Percentiles rank a stretch among this genome's conserved stretches.
These are phyloP conservation scores for Nyctibius bracteatus DNA, from an alignment of 2,113 vertebrate genomes.

Conservation along the genomic window DNA sequence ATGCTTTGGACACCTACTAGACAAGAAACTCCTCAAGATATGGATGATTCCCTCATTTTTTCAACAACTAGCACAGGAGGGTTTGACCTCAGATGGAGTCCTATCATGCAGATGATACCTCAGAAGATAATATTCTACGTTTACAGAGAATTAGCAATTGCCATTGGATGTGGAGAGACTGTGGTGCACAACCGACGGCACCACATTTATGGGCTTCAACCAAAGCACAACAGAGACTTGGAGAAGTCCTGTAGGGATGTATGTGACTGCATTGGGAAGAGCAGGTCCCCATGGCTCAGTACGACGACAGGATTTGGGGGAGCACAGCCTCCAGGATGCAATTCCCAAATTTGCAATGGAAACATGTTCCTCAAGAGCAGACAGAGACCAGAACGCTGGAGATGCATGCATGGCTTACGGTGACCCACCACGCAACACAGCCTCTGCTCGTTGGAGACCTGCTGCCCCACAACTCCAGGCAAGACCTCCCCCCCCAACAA, in stretches of 20 bases:
- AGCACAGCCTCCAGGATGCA: background rate
- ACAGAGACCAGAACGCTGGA: background rate
- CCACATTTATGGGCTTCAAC: background rate
- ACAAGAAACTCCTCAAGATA: background rate
- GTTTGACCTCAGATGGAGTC: background rate
- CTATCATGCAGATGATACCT: fast-evolving
- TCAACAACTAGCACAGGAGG: background rate
- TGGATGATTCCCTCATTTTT: background rate
- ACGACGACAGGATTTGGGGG: background rate
- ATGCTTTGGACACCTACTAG: background rate
- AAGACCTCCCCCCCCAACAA: background rate
- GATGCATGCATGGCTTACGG: fast-evolving
- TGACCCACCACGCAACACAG: background rate
- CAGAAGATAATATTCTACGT: fast-evolving
- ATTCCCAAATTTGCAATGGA: background rate
- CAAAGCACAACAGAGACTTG: background rate
- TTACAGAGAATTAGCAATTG: background rate
- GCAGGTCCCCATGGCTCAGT: background rate
- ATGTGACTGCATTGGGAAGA: fast-evolving
- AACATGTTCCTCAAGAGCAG: background rate
- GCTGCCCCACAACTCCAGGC: fast-evolving
- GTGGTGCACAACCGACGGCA: background rate
- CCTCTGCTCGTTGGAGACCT: background rate
- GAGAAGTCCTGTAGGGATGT: background rate
- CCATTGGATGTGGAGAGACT: background rate